Base-by-base conservation (phyloP, 2,113 vertebrate species). In the Charadrius vociferus region DNA sequence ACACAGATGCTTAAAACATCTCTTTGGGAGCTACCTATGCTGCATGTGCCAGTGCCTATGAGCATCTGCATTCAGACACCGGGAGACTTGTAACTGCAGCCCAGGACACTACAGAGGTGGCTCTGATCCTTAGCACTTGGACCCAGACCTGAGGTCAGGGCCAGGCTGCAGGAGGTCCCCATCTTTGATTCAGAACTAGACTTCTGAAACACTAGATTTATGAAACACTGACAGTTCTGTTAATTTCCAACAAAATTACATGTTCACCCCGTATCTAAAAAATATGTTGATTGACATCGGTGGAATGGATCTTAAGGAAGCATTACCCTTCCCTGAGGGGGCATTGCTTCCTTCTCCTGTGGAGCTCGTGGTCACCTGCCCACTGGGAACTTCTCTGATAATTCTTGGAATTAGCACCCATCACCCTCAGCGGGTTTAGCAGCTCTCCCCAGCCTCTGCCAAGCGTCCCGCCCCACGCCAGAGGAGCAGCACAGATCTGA, bases 41-140 rank as follows among this genome's bases (percentile, higher is more conserved):
- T 75, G 15, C 50, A n/a, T 0, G 1, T 4, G 3, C 34, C 68
- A 74, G 10, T 0, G 1, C 20, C 75, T 79, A 58, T 0, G 6
- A 65, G 68, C 50, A 75, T 41, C 41, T 50, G 8, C n/a, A 15
- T 37, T 68, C 21, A 52, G 3, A 14, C 23, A 39, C 30, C 14
- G 23, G 39, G 53, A 90, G 34, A 58, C 12, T 12, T 67, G 45
- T 80, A 34, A 7, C 82, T 63, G 37, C 56, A 74, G 49, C 30
- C 32, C 20, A 9, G 62, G 34, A 17, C 37, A 10, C 34, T 11
- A 4, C 1, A 30, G 70, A 90, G 37, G 15, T 58, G 12, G 22
- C 32, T 81, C 50, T 85, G 58, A 52, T 34, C 43, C 39, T 14
- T 0, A 77, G 34, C 36, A 27, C 49, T 75, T 1, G 3, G 14